Evolutionary conservation across 2,797 vertebrate genomes (phyloP).

Genomic region (Anabas testudineus): DNA sequence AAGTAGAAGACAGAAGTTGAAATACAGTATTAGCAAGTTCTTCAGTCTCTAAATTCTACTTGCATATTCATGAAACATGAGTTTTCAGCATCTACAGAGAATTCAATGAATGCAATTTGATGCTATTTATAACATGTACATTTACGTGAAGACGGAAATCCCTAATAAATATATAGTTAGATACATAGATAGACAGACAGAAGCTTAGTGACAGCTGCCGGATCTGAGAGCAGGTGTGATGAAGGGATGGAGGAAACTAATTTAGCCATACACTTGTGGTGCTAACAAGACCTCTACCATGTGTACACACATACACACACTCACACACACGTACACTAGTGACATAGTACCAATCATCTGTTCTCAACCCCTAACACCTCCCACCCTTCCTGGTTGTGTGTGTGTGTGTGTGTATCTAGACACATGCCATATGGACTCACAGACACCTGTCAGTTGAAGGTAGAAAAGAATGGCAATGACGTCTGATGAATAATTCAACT

Average conservation of each 20-base stretch:
- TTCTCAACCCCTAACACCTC: slow-evolving; percentile 49
- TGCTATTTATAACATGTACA: neutral
- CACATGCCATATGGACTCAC: slow-evolving; percentile 67
- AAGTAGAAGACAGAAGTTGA: too few relatives aligned
- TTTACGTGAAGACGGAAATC: slow-evolving; percentile 26
- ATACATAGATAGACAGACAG: slow-evolving; percentile 39
- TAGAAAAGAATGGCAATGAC: slow-evolving; percentile 59
- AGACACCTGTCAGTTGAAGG: slow-evolving; percentile 74
- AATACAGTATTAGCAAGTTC: too few relatives aligned
- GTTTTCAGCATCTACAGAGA: too few relatives aligned
- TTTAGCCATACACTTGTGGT: slow-evolving; percentile 77
- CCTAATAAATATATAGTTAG: slow-evolving; percentile 28
- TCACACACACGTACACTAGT: slow-evolving; percentile 34
- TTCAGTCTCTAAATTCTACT: too few relatives aligned
- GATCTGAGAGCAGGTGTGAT: slow-evolving; percentile 79
- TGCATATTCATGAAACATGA: too few relatives aligned
- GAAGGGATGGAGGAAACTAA: slow-evolving; percentile 69
- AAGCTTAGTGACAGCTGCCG: slow-evolving; percentile 79
- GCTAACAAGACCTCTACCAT: slow-evolving; percentile 75
- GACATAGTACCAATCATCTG: slow-evolving; percentile 61
- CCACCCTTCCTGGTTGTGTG: slow-evolving; percentile 22
- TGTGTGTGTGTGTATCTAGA: slow-evolving; percentile 24
- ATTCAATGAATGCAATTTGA: too few relatives aligned
- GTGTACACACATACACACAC: slow-evolving; percentile 27
- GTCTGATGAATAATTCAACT: slow-evolving; percentile 77